Conservation (phyloP, 2,113 vertebrate genomes). For the Diadophis punctatus region DNA sequence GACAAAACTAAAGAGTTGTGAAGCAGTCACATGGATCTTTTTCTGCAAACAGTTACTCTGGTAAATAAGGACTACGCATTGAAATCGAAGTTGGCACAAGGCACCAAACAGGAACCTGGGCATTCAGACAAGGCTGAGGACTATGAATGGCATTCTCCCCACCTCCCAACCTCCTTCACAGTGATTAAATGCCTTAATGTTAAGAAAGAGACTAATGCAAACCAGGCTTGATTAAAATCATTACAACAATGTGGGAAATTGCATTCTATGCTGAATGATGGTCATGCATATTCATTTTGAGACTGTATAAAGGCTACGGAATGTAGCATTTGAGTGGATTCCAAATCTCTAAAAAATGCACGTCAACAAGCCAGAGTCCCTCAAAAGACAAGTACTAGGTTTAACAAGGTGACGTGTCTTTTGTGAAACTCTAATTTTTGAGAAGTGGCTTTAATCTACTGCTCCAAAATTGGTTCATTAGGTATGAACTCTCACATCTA, state of each 20-base stretch:
- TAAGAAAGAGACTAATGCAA: background rate
- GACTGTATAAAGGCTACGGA: background rate
- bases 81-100: slow-evolving; percentile 1
- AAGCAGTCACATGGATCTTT: background rate
- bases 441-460: background rate
- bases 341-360: background rate
- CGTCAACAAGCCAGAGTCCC: background rate
- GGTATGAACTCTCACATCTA: slow-evolving; percentile 3
- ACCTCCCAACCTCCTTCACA: background rate
- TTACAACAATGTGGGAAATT: background rate
- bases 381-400: background rate
- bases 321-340: background rate
- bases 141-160: background rate
- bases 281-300: background rate
- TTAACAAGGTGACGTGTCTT: background rate
- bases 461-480: background rate
- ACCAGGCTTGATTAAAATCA: background rate
- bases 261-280: background rate
- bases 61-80: background rate
- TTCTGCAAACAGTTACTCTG: background rate
- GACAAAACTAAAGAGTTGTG: slow-evolving; percentile 29
- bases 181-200: background rate
- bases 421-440: background rate
- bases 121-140: background rate
- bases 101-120: background rate